These are phyloP conservation scores for Xylophagus ater DNA, from an alignment of 2,888 invertebrate species.

Conservation along the genomic window DNA sequence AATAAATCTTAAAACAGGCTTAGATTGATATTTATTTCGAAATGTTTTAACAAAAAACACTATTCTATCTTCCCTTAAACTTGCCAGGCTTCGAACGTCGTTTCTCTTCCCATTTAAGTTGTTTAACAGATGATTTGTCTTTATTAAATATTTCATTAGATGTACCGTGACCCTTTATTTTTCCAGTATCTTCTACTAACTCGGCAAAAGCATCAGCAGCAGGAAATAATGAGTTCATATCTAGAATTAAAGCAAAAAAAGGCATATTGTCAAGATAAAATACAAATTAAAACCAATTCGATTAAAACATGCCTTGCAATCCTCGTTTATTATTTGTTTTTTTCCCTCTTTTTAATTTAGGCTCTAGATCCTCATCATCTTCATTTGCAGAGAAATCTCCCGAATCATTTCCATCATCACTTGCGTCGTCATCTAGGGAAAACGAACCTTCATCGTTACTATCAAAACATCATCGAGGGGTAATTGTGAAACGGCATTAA, in stretches of 20 bases:
- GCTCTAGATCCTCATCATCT: constrained; percentile 27
- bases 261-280: not conserved
- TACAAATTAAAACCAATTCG: constrained; percentile 1
- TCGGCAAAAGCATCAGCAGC: constrained; percentile 84
- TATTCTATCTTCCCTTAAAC: no score
- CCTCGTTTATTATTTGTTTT: constrained; percentile 25
- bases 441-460: constrained; percentile 22
- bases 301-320: constrained; percentile 23
- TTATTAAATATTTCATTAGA: constrained; percentile 58
- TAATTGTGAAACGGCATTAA: no score
- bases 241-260: constrained; percentile 23
- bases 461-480: constrained; percentile 34
- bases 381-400: constrained; percentile 20
- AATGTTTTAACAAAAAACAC: no score
- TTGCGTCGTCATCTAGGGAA: constrained; percentile 18
- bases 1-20: no score
- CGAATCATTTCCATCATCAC: constrained; percentile 25
- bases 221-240: constrained; percentile 58
- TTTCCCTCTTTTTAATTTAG: constrained; percentile 26
- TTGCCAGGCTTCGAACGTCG: constrained; percentile 39
- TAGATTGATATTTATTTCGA: no score
- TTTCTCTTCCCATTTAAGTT: constrained; percentile 72
- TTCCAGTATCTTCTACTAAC: constrained; percentile 72
- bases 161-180: constrained; percentile 52
- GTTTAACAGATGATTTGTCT: constrained; percentile 68